phyloP scores from a whole-genome alignment of 2,888 invertebrate species.

The Epirrhoe alternata region DNA sequence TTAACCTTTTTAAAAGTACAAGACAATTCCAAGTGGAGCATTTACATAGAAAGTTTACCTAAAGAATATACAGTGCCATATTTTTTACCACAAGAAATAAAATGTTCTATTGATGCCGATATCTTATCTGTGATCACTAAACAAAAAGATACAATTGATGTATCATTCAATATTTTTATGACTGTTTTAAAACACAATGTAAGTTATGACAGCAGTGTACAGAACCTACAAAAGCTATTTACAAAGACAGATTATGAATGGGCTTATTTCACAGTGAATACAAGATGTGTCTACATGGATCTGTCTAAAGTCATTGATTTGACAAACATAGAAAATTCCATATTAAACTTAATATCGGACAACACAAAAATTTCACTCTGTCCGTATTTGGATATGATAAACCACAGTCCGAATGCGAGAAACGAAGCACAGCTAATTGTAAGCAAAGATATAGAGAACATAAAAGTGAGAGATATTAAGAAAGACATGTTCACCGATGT shows the following conservation, averaged over 20 bases:
- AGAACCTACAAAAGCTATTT: conserved; percentile 58
- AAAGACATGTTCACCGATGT: conserved; percentile 69
- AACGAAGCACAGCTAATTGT: conserved; percentile 81
- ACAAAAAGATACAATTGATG: conserved; percentile 78
- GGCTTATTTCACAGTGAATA: conserved; percentile 94
- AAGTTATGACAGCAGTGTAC: conserved; percentile 71
- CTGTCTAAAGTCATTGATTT: conserved; percentile 74
- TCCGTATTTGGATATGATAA: conserved; percentile 95
- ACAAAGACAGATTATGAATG: conserved; percentile 86
- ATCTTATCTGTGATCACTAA: conserved; percentile 81
- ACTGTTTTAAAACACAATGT: conserved; percentile 69
- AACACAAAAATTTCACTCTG: conserved; percentile 90
- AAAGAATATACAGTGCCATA: conserved; percentile 87
- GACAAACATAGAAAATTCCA: conserved; percentile 68
- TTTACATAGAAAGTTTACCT: conserved; percentile 90
- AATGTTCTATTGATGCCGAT: conserved; percentile 83
- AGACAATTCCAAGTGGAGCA: conserved; percentile 84
- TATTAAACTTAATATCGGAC: conserved; percentile 80
- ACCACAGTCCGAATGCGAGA: conserved; percentile 89
- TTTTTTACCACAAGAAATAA: conserved; percentile 86
- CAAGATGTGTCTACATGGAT: conserved; percentile 92
- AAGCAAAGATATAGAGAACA: conserved; percentile 62
- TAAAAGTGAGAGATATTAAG: conserved; percentile 60
- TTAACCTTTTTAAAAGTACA: conserved; percentile 88
- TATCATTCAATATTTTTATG: conserved; percentile 74